phyloP scores from a whole-genome alignment of 2,888 invertebrate species.

The Tridacna crocea region DNA sequence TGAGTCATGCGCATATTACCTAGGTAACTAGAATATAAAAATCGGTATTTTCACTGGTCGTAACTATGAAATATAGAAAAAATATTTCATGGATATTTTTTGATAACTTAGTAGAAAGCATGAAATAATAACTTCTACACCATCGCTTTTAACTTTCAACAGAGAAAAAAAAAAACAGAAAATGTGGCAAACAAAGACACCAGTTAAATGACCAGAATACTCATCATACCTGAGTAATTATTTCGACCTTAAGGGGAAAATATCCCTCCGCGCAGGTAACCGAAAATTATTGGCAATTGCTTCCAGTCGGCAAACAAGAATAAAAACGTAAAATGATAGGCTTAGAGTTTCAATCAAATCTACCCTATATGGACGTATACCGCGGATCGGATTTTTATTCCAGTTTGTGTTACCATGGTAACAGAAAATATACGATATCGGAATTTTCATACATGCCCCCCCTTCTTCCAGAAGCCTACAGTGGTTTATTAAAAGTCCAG shows the following conservation, averaged over 20 bases:
- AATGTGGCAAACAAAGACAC: too few species aligned
- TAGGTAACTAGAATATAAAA: too few species aligned
- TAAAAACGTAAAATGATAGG: conserved; percentile 35
- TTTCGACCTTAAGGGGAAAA: not conserved
- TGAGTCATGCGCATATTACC: too few species aligned
- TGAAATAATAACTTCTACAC: too few species aligned
- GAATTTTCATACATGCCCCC: conserved; percentile 55
- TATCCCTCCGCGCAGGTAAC: conserved; percentile 11
- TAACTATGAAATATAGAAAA: too few species aligned
- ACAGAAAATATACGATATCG: conserved; percentile 64
- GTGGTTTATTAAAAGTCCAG: conserved; percentile 41
- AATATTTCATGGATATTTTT: too few species aligned
- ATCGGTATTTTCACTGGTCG: too few species aligned
- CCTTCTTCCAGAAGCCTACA: not conserved
- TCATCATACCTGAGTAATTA: not conserved
- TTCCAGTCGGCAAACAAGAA: conserved; percentile 3
- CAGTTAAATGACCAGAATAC: too few species aligned
- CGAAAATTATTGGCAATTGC: conserved; percentile 26
- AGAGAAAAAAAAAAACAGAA: too few species aligned
- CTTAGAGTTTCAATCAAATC: conserved; percentile 57
- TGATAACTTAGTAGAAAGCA: too few species aligned
- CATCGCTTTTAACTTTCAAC: too few species aligned
- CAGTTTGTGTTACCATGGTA: conserved; percentile 59
- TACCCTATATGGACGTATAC: conserved; percentile 49
- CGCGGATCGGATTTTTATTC: conserved; percentile 62